phyloP scores from a whole-genome alignment of 2,888 invertebrate species.

The Trimorus sp. region DNA sequence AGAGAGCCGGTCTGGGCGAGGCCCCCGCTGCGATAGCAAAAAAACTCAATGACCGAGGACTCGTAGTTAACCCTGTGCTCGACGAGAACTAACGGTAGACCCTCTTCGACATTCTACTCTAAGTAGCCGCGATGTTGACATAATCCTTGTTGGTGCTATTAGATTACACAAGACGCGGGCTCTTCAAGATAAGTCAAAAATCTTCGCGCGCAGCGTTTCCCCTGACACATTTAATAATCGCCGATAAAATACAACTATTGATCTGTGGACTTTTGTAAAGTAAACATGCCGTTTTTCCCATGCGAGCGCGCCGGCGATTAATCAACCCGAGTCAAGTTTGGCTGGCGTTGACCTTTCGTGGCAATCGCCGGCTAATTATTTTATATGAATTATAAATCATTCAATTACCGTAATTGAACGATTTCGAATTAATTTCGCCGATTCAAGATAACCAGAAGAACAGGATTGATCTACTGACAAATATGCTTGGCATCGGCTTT shows the following conservation, averaged over 20 bases:
- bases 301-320: conserved; percentile 32
- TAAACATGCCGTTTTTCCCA: conserved; percentile 31
- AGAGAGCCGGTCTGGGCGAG: conserved; percentile 59
- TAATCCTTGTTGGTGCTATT: conserved; percentile 60
- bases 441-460: too few species aligned
- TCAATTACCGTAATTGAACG: conserved; percentile 12
- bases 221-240: conserved; percentile 42
- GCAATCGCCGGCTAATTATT: conserved; percentile 25
- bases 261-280: conserved; percentile 46
- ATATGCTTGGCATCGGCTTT: too few species aligned
- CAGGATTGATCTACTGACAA: too few species aligned
- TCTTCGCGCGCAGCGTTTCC: conserved; percentile 31
- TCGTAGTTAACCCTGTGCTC: conserved; percentile 71
- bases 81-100: conserved; percentile 69
- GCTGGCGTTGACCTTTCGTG: conserved; percentile 43
- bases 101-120: conserved; percentile 58
- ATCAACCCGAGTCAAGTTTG: conserved; percentile 45
- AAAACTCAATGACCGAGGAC: conserved; percentile 72
- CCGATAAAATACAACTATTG: conserved; percentile 46
- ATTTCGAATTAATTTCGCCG: too few species aligned
- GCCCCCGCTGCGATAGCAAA: conserved; percentile 72
- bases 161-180: conserved; percentile 49
- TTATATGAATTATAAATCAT: conserved; percentile 45
- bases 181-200: conserved; percentile 51
- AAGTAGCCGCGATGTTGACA: conserved; percentile 57